Base-by-base conservation (phyloP, 2,888 invertebrate genomes). In the Apocheima hispidaria region DNA sequence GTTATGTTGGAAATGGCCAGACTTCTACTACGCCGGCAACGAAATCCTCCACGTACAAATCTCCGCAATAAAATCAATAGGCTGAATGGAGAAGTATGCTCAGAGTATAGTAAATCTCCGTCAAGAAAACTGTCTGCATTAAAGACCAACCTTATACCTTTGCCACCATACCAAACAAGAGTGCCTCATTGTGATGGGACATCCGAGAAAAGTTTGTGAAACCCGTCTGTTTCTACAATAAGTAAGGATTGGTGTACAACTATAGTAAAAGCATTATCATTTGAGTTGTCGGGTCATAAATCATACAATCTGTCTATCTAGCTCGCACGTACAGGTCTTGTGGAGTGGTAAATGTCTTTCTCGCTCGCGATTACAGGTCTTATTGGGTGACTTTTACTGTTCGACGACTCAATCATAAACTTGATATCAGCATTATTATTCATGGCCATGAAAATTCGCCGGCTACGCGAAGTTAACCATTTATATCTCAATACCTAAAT, bases 401-500 rank as follows among this genome's bases (percentile, higher is more conserved):
- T n/a, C n/a, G n/a, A n/a, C n/a, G n/a, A n/a, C n/a, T 9, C 52
- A 43, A 53, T 53, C 14, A 33, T 23, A 12, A 14, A 14, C 30
- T 14, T 21, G 41, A 49, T 28, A 20, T 44, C 20, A 20, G 2
- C 14, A 26, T 28, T 4, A 36, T 40, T 20, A 10, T 35, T 50
- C 23, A 30, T 33, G 40, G 48, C 59, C 52, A 26, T 58, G 58
- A 58, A 36, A 41, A 30, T 44, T 21, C n/a, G 44, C 51, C 44
- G 50, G 43, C 26, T 35, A 46, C 52, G 57, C 44, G 38, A 36
- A 33, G 35, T 41, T 50, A 36, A 46, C 43, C 16, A 44, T 55
- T 43, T 49, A 43, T 43, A 60, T 60, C 10, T n/a, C n/a, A n/a
- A 50, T 55, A 44, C 52, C 41, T 44, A 23, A 28, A 40, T 16